Percentiles rank a stretch among this genome's conserved stretches.
These are phyloP conservation scores for Zaprionus vittiger DNA, from an alignment of 1,140 invertebrate species.

Conservation along the genomic window DNA sequence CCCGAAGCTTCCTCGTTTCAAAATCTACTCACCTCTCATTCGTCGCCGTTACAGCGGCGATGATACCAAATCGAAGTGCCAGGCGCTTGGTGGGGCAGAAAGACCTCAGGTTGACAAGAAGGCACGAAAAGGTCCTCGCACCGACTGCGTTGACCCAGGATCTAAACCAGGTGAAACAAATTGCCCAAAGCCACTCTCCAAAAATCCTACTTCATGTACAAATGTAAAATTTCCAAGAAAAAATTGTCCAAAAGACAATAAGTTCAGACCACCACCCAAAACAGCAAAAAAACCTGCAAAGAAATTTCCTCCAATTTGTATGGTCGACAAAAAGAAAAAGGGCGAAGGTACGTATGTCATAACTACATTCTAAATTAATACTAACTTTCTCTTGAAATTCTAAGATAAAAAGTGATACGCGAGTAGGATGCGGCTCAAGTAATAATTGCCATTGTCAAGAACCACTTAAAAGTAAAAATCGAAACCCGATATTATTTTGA, in stretches of 20 bases:
- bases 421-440: no score
- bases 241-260: slow-evolving; percentile 43
- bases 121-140: slow-evolving; percentile 24
- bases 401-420: slow-evolving; percentile 40
- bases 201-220: slow-evolving; percentile 7
- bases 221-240: slow-evolving; percentile 48
- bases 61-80: slow-evolving; percentile 39
- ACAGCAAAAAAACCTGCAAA: background rate
- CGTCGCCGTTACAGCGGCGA: slow-evolving; percentile 48
- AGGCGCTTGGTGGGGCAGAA: background rate
- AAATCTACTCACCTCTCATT: slow-evolving; percentile 39
- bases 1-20: slow-evolving; percentile 16
- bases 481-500: no score
- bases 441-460: no score
- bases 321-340: background rate
- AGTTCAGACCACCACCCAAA: no score
- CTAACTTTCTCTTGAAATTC: background rate
- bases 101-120: slow-evolving; percentile 48
- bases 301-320: slow-evolving; percentile 23
- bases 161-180: background rate
- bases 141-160: slow-evolving; percentile 47
- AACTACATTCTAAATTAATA: background rate
- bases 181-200: no score
- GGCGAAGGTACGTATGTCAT: slow-evolving; percentile 9
- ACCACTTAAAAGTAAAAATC: no score